Evolutionary conservation across 2,888 invertebrate species (phyloP).

Genomic region (Lasioglossum morio): DNA sequence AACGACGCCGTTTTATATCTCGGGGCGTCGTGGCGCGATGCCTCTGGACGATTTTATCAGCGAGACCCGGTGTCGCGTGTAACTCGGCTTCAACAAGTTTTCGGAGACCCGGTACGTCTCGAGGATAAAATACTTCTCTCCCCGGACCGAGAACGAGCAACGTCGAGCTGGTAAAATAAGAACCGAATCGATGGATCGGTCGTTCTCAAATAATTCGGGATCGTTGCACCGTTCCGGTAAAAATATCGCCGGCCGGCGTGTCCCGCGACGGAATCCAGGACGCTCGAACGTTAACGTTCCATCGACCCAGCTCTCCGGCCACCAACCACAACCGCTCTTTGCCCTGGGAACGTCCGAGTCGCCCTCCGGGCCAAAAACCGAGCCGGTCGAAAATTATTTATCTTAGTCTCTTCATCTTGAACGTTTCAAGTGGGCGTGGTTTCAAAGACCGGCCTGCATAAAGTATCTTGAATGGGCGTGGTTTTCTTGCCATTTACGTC

Average conservation of each 20-base stretch:
- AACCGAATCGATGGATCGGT: not conserved
- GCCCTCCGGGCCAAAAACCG: not conserved
- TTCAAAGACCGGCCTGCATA: no score
- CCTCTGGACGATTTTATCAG: not conserved
- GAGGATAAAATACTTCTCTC: not conserved
- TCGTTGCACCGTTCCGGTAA: slow-evolving; percentile 11
- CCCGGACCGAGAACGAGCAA: not conserved
- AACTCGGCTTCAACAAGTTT: not conserved
- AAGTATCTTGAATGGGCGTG: not conserved
- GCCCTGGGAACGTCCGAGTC: not conserved
- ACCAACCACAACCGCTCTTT: not conserved
- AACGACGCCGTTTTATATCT: not conserved
- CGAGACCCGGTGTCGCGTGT: not conserved
- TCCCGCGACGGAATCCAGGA: slow-evolving; percentile 3
- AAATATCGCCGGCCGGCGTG: not conserved
- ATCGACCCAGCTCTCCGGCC: not conserved
- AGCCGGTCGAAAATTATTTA: no score
- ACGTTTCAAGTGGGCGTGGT: not conserved
- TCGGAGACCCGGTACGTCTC: not conserved
- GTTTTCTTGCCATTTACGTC: not conserved
- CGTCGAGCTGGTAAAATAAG: not conserved
- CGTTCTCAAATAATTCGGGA: slow-evolving; percentile 7
- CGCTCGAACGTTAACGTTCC: slow-evolving; percentile 7
- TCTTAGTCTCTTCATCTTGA: no score
- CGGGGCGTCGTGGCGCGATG: not conserved